Base-by-base conservation (phyloP, 2,797 vertebrate species). In the Tachyglossus aculeatus region DNA sequence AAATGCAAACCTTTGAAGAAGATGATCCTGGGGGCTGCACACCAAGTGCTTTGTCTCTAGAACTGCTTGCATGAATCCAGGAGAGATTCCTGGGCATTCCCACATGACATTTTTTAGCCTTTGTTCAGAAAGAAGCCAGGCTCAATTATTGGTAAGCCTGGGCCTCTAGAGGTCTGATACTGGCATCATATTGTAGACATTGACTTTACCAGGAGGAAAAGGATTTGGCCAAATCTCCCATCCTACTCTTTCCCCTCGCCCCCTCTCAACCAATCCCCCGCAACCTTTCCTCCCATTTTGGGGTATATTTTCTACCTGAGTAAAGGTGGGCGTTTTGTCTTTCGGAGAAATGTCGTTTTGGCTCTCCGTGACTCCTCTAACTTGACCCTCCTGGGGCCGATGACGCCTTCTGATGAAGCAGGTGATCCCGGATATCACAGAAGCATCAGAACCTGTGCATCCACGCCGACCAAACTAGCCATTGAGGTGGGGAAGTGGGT, bases 391-490 rank as follows among this genome's bases (percentile, higher is more conserved):
- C 56, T 60, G 7, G 10, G 87, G 88, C 87, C 89, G 88, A 88
- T 91, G 85, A 60, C 88, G 83, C 76, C 77, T 84, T 90, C 73
- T 86, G 88, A 78, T 86, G 86, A 75, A 89, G 77, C 88, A 89
- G 87, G 89, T 89, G 86, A 82, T 52, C 36, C 33, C 67, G 85
- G 77, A 53, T 74, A 67, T 37, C 25, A 2, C 80, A 85, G 79
- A 56, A 11, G 39, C 36, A 45, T 43, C 29, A 19, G n/a, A 53
- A 38, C 4, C 7, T 22, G 63, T 82, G 71, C 72, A 55, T n/a
- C n/a, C n/a, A n/a, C n/a, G n/a, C n/a, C n/a, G n/a, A n/a, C n/a
- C n/a, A n/a, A n/a, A n/a, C n/a, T n/a, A 13, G 10, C 67, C 37
- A 52, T 13, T 15, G 25, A 33, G 3, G 0, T 12, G 25, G 62